phyloP scores from a whole-genome alignment of 2,888 invertebrate genomes.

The Acanthacorydalis orientalis region DNA sequence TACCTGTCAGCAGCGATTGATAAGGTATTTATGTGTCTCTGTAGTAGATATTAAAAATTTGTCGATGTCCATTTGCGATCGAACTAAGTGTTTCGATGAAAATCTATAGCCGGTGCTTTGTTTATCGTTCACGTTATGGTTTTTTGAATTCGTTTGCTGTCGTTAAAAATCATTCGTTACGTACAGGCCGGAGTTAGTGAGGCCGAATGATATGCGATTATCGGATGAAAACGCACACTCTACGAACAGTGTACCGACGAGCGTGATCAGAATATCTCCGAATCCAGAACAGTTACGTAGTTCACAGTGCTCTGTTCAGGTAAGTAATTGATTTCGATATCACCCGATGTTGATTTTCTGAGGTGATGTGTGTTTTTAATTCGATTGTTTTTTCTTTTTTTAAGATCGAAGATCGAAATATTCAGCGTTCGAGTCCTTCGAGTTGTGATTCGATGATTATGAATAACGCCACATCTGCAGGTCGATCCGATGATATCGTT shows the following conservation, averaged over 20 bases:
- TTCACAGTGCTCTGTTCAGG: conserved; percentile 12
- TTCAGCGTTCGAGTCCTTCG: background rate
- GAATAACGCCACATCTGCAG: conserved; percentile 3
- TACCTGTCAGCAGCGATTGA: conserved; percentile 23
- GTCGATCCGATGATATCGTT: conserved; percentile 19
- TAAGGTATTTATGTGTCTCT: conserved; percentile 17
- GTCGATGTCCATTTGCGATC: background rate
- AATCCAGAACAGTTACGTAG: conserved; percentile 30
- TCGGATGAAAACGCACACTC: conserved; percentile 16
- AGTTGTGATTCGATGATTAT: conserved; percentile 3
- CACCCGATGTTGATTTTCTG: background rate
- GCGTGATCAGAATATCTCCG: conserved; percentile 73
- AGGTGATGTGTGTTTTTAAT: no score
- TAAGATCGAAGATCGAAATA: conserved; percentile 2
- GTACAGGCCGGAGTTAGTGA: conserved; percentile 50
- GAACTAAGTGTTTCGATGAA: no score
- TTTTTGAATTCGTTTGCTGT: background rate
- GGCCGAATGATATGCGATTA: conserved; percentile 32
- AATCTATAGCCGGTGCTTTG: background rate
- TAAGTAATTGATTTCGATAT: conserved; percentile 1
- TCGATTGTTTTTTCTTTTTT: background rate
- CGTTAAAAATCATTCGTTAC: background rate
- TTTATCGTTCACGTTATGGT: background rate
- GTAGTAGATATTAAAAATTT: background rate
- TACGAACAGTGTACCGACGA: conserved; percentile 43